Percentiles rank a stretch among this genome's conserved stretches.
These are phyloP conservation scores for Dolomedes plantarius DNA, from an alignment of 2,888 invertebrate species.

Conservation along the genomic window DNA sequence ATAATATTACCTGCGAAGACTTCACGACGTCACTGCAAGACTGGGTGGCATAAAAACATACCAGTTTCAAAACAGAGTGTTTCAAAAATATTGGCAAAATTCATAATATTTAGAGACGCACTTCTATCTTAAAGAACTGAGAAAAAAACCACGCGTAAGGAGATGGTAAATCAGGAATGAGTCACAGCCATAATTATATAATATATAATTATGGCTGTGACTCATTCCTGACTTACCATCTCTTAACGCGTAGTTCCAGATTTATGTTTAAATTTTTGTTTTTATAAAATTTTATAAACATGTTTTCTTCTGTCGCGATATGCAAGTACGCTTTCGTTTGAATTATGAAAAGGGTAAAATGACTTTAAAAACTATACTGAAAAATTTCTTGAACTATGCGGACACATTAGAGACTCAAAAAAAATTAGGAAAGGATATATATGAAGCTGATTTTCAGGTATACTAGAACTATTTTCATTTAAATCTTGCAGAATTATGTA, in stretches of 20 bases:
- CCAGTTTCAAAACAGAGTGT: too few relatives aligned
- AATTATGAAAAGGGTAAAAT: conserved; percentile 44
- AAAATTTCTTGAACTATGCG: conserved; percentile 79
- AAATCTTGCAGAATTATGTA: not conserved
- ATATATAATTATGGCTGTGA: not conserved
- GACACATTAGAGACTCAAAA: conserved; percentile 78
- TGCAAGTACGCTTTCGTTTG: not conserved
- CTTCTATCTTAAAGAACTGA: too few relatives aligned
- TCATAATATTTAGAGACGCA: too few relatives aligned
- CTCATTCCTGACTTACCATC: not conserved
- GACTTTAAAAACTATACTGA: conserved; percentile 76
- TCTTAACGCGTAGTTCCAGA: conserved; percentile 35
- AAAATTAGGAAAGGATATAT: conserved; percentile 76
- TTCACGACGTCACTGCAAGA: too few relatives aligned
- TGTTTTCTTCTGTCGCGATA: conserved; percentile 17
- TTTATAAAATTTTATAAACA: conserved; percentile 39
- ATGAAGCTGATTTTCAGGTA: conserved; percentile 79
- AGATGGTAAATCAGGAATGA: not conserved
- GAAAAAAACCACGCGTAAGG: conserved; percentile 46
- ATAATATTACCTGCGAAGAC: too few relatives aligned
- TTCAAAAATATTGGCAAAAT: too few relatives aligned
- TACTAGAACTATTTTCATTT: too few relatives aligned
- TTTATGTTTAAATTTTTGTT: conserved; percentile 48
- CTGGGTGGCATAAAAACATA: too few relatives aligned
- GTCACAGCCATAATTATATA: not conserved